These are phyloP conservation scores for Hydra vulgaris DNA, from an alignment of 30 jellyfish, hydroid and myxozoan genomes.

Conservation along the genomic window DNA sequence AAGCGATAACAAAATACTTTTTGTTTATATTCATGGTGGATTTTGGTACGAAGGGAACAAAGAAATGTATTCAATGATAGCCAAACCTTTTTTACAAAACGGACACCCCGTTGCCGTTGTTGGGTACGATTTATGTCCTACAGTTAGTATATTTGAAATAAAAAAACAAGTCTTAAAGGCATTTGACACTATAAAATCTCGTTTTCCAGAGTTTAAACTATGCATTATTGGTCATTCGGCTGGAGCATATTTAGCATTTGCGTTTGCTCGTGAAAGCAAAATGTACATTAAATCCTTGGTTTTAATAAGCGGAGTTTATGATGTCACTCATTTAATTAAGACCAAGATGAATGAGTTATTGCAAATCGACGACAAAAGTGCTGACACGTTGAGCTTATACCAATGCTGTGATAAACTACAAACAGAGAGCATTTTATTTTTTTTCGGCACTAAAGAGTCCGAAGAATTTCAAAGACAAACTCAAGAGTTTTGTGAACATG, in stretches of 20 bases:
- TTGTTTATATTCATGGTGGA: slow-evolving; percentile 39
- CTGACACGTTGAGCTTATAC: not conserved
- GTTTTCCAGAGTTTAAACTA: not conserved
- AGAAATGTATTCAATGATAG: not conserved
- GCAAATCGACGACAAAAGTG: not conserved
- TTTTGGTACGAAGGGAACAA: slow-evolving; percentile 37
- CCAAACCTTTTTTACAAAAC: slow-evolving; percentile 4
- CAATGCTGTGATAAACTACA: not conserved
- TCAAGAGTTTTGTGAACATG: not conserved
- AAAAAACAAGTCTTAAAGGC: slow-evolving; percentile 9
- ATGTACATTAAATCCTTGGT: not conserved
- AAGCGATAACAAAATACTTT: not conserved
- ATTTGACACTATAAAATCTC: not conserved
- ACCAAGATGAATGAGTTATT: slow-evolving; percentile 9
- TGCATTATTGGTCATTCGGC: slow-evolving; percentile 28
- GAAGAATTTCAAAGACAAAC: slow-evolving; percentile 15
- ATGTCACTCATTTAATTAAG: slow-evolving; percentile 1
- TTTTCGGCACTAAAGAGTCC: slow-evolving; percentile 19
- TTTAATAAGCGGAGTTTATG: slow-evolving; percentile 22
- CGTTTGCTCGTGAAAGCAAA: not conserved
- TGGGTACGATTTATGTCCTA: slow-evolving; percentile 25
- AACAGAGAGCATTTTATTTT: not conserved
- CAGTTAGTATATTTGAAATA: not conserved
- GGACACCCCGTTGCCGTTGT: slow-evolving; percentile 8
- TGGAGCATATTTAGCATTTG: slow-evolving; percentile 15